Evolutionary conservation across 1,140 invertebrate species (phyloP), one percentile per base, ranked within the genome.

Genomic region (Drosophila littoralis): DNA sequence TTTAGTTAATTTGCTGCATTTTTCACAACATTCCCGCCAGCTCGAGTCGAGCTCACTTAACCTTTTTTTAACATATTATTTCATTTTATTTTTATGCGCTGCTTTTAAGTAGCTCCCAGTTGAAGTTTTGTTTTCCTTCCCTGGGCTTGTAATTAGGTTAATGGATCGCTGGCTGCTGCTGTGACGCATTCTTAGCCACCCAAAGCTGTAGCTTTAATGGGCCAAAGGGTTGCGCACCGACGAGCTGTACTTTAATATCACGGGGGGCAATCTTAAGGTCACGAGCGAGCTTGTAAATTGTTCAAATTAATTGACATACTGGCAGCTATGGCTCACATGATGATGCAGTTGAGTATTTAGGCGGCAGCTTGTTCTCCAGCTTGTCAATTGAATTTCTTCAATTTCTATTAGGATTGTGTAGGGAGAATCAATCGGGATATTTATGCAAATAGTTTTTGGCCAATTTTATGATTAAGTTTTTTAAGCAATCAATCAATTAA

Each of bases 121-220:
- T 65, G 40, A 51, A 45, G 40, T 63, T 57, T 61, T 82, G 75
- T 79, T 77, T 69, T 79, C 60, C 61, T 70, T 79, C 60, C 64
- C 79, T 77, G 65, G 67, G 38, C 74, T 79, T 61, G 79, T 78
- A 86, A 86, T 86, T 86, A 86, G 83, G 83, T 88, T 88, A 86
- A 86, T 86, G 83, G 84, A 70, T 88, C 73, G 79, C 67, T 64
- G 63, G 22, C 35, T 51, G 35, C 48, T 28, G 6, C 69, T 79
- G 72, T 83, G 76, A 77, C 65, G 77, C 68, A 75, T 77, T 72
- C 75, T 73, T 73, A 65, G 59, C 22, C 55, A 67, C 46, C 42
- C 22, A 33, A 46, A 52, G 22, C 15, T 51, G 35, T 50, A 7
- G 60, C 35, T 43, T 58, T 66, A 12, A 58, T 57, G 32, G 28